phyloP scores from a whole-genome alignment of 1,140 invertebrate species.

The Drosophila serrata region DNA sequence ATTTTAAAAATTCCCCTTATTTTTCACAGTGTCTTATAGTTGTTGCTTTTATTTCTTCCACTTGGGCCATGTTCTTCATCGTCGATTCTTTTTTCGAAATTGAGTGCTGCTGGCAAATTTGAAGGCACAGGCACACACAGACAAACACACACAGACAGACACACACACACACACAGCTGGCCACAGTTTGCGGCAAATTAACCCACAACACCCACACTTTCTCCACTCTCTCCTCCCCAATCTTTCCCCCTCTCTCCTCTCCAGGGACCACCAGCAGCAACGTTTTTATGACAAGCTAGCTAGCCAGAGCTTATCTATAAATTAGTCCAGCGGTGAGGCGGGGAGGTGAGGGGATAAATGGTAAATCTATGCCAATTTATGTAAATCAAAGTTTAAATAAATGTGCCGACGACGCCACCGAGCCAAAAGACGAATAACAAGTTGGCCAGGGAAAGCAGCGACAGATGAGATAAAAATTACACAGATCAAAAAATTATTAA shows the following conservation, averaged over 20 bases:
- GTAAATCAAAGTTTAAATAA: conserved; percentile 73
- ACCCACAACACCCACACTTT: conserved; percentile 5
- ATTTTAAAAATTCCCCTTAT: not conserved
- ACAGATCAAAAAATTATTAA: not conserved
- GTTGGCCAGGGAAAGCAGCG: not conserved
- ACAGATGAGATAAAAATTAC: conserved; percentile 9
- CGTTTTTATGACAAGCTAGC: conserved; percentile 26
- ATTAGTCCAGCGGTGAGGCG: conserved; percentile 31
- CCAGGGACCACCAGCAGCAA: conserved; percentile 8
- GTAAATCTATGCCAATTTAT: conserved; percentile 69
- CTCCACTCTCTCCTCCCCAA: not conserved
- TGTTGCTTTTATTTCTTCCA: conserved; percentile 17
- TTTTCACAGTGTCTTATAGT: not conserved
- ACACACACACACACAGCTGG: conserved; percentile 16
- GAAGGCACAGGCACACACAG: conserved; percentile 4
- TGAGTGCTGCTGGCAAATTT: conserved; percentile 36
- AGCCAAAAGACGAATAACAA: conserved; percentile 23
- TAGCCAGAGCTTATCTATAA: conserved; percentile 57
- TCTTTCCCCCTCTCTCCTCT: no score
- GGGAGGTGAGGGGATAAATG: conserved; percentile 11
- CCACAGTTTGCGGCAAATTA: conserved; percentile 27
- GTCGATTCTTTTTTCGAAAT: conserved; percentile 28
- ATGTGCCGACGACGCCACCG: conserved; percentile 26
- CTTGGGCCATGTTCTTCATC: conserved; percentile 21
- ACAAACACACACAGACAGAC: not conserved